Evolutionary conservation across 2,113 vertebrate genomes (phyloP), one percentile per base, ranked within the genome.

Genomic region (Sinocyclocheilus maitianheensis): DNA sequence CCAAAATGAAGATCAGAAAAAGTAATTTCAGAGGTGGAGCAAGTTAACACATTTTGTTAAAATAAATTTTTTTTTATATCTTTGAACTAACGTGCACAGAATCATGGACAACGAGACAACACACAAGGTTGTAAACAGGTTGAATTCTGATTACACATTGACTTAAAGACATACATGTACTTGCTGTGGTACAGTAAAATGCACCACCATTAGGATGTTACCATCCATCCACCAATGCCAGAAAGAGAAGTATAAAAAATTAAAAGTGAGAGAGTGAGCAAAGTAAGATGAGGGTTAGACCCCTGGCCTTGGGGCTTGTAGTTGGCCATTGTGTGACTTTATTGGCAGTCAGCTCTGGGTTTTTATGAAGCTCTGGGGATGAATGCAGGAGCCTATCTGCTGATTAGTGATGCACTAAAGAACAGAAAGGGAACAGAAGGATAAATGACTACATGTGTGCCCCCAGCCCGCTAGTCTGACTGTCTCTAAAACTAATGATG

Each of bases 341-440:
- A 94, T 93, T 91, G 94, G 91, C 93, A 94, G 93, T 93, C 93
- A 92, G 89, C 84, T 34, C 80, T 86, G 91, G 89, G 13, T 92
- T 91, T 95, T 95, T 94, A 95, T 94, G 93, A 93, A 95, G 93
- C 93, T 94, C 93, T 91, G 84, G 94, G 93, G 94, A 94, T 91
- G 89, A 93, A 94, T 93, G 88, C 77, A 93, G 93, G 90, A 92
- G 92, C 87, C 92, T 90, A 85, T 88, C 91, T 91, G 90, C 94
- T 93, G 90, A 90, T 94, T 94, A 93, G 91, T 92, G 91, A 91
- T 83, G 69, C 84, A 83, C 62, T 82, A 91, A 93, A 90, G 85
- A 92, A 92, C 90, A 55, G 58, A 78, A 87, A 81, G 71, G 34
- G 87, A 80, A 43, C 84, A 82, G 88, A 26, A 85, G 85, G 76